A percentile compares a stretch with the other conserved stretches of the same genome.
Evolutionary conservation across 2,113 vertebrate species (phyloP).

Genomic region (Anguilla rostrata): DNA sequence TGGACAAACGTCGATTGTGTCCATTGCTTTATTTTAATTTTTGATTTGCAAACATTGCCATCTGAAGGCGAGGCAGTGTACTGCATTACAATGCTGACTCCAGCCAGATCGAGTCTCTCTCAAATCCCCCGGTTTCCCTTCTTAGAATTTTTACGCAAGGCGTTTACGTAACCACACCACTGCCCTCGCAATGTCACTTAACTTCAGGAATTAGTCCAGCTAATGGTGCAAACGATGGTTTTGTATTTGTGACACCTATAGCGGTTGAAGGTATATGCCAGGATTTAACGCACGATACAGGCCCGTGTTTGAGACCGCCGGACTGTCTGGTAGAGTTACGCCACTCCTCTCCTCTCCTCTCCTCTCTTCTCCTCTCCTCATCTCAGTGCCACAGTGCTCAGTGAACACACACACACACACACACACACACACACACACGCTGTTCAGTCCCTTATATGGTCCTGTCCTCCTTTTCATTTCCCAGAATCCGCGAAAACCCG

Average conservation of each 20-base stretch:
- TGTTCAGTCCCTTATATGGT: background rate
- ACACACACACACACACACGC: background rate
- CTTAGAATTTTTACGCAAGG: no score
- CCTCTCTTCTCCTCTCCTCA: no score
- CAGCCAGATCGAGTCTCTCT: background rate
- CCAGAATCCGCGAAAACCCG: background rate
- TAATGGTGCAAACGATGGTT: background rate
- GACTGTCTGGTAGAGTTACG: no score
- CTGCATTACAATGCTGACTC: background rate
- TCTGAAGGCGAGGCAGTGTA: constrained; percentile 15
- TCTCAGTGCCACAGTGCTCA: no score
- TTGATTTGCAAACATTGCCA: constrained; percentile 21
- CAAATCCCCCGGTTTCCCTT: no score
- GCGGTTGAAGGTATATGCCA: background rate
- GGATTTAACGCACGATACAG: background rate
- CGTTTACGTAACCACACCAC: no score
- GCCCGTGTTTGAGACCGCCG: background rate
- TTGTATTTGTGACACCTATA: background rate
- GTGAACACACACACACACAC: background rate
- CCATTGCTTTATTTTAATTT: background rate
- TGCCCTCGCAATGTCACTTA: background rate
- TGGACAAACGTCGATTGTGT: background rate
- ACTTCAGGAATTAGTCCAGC: background rate
- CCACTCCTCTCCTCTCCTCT: no score
- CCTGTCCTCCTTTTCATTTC: background rate